These are phyloP conservation scores for Cichladusa arquata DNA, from an alignment of 2,113 vertebrate species.

Conservation along the genomic window DNA sequence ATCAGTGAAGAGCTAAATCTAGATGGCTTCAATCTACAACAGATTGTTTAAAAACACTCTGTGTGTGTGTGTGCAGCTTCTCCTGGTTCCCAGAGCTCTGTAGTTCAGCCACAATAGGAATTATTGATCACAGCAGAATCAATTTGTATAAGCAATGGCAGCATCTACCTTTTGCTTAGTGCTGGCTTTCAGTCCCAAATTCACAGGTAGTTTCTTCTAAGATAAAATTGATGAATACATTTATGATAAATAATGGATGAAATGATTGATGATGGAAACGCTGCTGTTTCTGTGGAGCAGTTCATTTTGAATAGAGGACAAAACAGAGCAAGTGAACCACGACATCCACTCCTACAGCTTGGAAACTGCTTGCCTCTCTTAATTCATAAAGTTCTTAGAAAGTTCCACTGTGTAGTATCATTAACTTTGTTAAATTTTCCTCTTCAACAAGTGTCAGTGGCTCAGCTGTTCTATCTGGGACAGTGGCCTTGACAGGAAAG, in stretches of 20 bases:
- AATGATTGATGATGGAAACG: accelerated
- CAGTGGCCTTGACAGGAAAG: not conserved
- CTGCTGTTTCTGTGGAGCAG: not conserved
- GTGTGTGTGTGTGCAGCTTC: not conserved
- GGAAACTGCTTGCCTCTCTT: not conserved
- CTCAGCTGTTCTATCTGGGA: not conserved
- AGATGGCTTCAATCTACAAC: not conserved
- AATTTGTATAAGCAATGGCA: not conserved
- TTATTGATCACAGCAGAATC: not conserved
- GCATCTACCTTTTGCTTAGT: not conserved
- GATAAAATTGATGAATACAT: not conserved
- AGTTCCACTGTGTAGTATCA: not conserved
- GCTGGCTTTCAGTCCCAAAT: not conserved
- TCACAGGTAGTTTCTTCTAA: not conserved
- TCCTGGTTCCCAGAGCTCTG: not conserved
- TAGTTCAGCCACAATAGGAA: not conserved
- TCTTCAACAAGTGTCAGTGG: not conserved
- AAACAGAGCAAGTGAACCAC: not conserved
- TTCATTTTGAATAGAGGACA: not conserved
- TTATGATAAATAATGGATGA: not conserved
- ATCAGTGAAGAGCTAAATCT: not conserved
- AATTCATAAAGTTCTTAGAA: not conserved
- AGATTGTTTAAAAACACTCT: not conserved
- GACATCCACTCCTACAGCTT: not conserved
- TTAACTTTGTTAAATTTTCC: not conserved